Evolutionary conservation across 2,888 invertebrate genomes (phyloP).

Genomic region (Molanna angustata): DNA sequence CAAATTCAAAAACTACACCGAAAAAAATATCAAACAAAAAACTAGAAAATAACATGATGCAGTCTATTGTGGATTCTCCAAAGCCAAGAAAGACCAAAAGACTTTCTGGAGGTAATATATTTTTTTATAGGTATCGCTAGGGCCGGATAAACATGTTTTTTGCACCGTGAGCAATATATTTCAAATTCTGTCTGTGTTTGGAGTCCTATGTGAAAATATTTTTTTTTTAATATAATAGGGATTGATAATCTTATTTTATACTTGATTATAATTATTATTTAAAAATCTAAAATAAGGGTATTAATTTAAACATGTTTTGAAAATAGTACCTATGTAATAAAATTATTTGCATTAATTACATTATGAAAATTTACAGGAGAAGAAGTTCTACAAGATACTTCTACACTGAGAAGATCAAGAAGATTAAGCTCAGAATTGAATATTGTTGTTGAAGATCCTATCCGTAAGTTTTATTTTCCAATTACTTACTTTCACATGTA

Average conservation of each 20-base stretch:
- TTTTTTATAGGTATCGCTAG: neutral
- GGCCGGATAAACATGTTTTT: too few relatives aligned
- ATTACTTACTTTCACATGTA: neutral
- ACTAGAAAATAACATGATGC: slow-evolving; percentile 14
- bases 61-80: slow-evolving; percentile 25
- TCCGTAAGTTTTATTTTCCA: slow-evolving; percentile 17
- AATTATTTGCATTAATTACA: too few relatives aligned
- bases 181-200: too few relatives aligned
- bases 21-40: slow-evolving; percentile 14
- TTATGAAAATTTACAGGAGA: too few relatives aligned
- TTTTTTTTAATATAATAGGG: neutral
- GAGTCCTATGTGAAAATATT: neutral
- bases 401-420: slow-evolving; percentile 24
- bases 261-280: neutral
- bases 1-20: slow-evolving; percentile 9
- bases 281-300: too few relatives aligned
- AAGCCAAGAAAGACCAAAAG: slow-evolving; percentile 22
- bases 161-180: too few relatives aligned
- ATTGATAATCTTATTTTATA: neutral
- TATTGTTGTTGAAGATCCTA: slow-evolving; percentile 27
- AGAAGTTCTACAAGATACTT: slow-evolving; percentile 2
- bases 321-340: too few relatives aligned
- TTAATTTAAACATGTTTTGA: too few relatives aligned
- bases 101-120: slow-evolving; percentile 11
- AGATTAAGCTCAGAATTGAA: slow-evolving; percentile 27